Evolutionary conservation across 1,140 invertebrate genomes (phyloP).

Genomic region (roundworm (Caenorhabditis elegans)): WBcel235 BX284606.5:9134501-9135000

Average conservation of each 20-base stretch:
- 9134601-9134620: too few species aligned
- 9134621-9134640: background rate
- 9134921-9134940: background rate
- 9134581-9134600: too few species aligned
- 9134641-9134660: background rate
- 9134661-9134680: background rate
- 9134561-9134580: background rate
- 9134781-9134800: too few species aligned
- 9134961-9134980: too few species aligned
- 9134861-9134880: too few species aligned
- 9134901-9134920: background rate
- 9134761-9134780: background rate
- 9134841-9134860: too few species aligned
- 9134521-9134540: background rate
- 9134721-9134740: conserved; percentile 13
- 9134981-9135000: too few species aligned
- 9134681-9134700: background rate
- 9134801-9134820: background rate
- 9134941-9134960: background rate
- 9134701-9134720: background rate
- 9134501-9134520: background rate
- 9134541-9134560: background rate
- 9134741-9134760: background rate
- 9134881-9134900: background rate
- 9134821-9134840: background rate